These are phyloP conservation scores for Megathymus violae DNA, from an alignment of 1,140 invertebrate genomes.

Conservation along the genomic window DNA sequence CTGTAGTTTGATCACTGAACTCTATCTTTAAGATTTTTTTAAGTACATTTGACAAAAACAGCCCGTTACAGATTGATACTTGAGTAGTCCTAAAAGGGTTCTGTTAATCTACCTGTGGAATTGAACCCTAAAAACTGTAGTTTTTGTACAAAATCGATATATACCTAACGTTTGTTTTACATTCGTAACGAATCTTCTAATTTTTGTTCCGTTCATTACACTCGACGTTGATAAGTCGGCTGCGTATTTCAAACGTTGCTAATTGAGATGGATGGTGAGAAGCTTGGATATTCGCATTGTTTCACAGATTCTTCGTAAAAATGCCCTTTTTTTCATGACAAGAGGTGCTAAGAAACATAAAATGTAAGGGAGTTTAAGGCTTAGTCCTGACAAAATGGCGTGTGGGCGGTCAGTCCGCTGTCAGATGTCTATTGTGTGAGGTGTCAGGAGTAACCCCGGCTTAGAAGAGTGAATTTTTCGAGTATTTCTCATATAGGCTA, in stretches of 20 bases:
- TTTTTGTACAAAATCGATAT: not conserved
- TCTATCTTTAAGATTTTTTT: no score
- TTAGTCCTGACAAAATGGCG: slow-evolving; percentile 45
- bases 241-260: slow-evolving; percentile 34
- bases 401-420: slow-evolving; percentile 34
- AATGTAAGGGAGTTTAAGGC: slow-evolving; percentile 38
- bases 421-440: slow-evolving; percentile 38
- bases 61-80: no score
- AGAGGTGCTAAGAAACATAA: slow-evolving; percentile 31
- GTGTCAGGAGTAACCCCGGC: slow-evolving; percentile 31
- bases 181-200: slow-evolving; percentile 27
- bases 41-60: no score
- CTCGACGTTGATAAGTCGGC: slow-evolving; percentile 37
- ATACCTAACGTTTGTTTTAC: slow-evolving; percentile 3
- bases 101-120: no score
- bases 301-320: slow-evolving; percentile 33
- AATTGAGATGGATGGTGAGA: slow-evolving; percentile 38
- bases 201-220: slow-evolving; percentile 32
- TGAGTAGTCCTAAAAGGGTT: no score
- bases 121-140: not conserved
- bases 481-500: slow-evolving; percentile 1
- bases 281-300: slow-evolving; percentile 29
- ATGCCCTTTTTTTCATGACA: slow-evolving; percentile 34
- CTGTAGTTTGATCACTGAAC: no score
- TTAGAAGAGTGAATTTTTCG: slow-evolving; percentile 24